Evolutionary conservation across 2,888 invertebrate genomes (phyloP).

Genomic region (Biston betularia): DNA sequence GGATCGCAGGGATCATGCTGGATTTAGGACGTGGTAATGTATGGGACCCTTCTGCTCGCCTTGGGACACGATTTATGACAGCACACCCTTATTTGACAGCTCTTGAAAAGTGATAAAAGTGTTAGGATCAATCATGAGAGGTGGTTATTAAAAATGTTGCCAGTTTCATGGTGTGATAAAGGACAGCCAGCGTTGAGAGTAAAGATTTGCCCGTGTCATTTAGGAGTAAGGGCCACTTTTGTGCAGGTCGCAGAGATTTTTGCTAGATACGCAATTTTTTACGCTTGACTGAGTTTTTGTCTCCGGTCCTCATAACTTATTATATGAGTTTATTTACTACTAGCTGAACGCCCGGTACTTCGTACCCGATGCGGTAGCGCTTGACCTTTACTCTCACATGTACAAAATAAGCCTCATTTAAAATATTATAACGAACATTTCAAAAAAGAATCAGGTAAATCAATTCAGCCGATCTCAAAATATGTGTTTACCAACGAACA

Average conservation of each 20-base stretch:
- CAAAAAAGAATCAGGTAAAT: no score
- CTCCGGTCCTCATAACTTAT: background rate
- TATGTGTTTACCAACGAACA: no score
- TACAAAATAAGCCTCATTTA: no score
- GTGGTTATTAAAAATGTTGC: slow-evolving; percentile 32
- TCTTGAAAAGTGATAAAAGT: slow-evolving; percentile 42
- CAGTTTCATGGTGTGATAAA: slow-evolving; percentile 28
- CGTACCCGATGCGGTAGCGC: no score
- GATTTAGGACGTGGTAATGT: slow-evolving; percentile 59
- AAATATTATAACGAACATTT: no score
- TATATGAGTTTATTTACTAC: no score
- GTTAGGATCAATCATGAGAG: slow-evolving; percentile 37
- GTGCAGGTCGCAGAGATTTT: slow-evolving; percentile 9
- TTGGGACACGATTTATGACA: slow-evolving; percentile 46
- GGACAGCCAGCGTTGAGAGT: slow-evolving; percentile 5
- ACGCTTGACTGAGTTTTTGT: slow-evolving; percentile 8
- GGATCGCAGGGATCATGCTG: slow-evolving; percentile 54
- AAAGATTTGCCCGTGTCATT: background rate
- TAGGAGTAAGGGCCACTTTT: slow-evolving; percentile 14
- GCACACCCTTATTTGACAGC: slow-evolving; percentile 46
- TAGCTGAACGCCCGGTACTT: no score
- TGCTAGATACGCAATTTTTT: background rate
- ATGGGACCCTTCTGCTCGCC: slow-evolving; percentile 50
- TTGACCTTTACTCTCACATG: no score
- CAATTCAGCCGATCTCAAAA: no score